Evolutionary conservation across 2,888 invertebrate species (phyloP).

Genomic region (Brachypalpus laphriformis): DNA sequence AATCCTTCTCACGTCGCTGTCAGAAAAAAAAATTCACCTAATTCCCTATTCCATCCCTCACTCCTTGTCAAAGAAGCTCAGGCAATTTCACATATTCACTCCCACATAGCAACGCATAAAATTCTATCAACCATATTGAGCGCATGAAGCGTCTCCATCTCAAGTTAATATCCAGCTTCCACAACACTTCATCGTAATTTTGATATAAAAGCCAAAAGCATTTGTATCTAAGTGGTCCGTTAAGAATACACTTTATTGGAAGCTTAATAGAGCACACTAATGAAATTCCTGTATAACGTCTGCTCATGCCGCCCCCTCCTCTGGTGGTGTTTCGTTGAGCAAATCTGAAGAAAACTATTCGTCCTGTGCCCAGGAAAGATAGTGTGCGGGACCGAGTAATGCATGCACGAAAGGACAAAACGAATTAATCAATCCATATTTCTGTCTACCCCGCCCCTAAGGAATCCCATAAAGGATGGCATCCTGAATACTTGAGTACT

Average conservation of each 20-base stretch:
- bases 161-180: constrained; percentile 18
- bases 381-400: constrained; percentile 6
- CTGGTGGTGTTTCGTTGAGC: neutral
- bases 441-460: constrained; percentile 20
- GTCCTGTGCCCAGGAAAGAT: neutral
- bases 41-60: neutral
- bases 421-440: constrained; percentile 69
- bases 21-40: neutral
- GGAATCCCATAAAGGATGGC: constrained; percentile 31
- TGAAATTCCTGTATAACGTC: constrained; percentile 55
- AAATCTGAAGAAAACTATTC: constrained; percentile 1
- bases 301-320: neutral
- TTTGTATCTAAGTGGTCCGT: constrained; percentile 54
- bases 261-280: constrained; percentile 65
- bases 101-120: constrained; percentile 2
- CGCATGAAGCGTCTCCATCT: neutral
- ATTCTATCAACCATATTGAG: constrained; percentile 44
- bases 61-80: neutral
- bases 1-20: neutral
- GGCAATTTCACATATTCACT: neutral
- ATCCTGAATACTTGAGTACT: constrained; percentile 41
- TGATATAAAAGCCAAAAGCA: constrained; percentile 45
- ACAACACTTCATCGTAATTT: constrained; percentile 24
- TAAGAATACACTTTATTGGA: constrained; percentile 66
- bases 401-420: constrained; percentile 43